phyloP scores from a whole-genome alignment of 2,888 invertebrate species.

The Yponomeuta evonymella region DNA sequence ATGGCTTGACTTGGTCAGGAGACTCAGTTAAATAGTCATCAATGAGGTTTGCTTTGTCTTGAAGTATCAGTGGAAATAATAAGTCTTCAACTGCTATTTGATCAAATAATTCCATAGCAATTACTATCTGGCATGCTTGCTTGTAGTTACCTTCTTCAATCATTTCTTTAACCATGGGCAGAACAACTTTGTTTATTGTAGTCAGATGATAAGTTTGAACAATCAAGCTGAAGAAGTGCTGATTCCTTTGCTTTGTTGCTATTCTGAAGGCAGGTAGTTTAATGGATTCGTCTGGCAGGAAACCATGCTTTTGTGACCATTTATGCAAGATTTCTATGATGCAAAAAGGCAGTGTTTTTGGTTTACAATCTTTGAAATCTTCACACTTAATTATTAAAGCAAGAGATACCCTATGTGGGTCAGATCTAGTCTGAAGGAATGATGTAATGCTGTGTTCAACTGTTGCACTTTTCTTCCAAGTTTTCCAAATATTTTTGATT shows the following conservation, averaged over 20 bases:
- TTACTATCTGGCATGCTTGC: conserved; percentile 84
- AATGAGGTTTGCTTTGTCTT: conserved; percentile 85
- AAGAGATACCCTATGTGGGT: conserved; percentile 78
- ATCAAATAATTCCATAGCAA: conserved; percentile 79
- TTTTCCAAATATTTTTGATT: conserved; percentile 58
- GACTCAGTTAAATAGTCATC: conserved; percentile 84
- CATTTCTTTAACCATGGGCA: conserved; percentile 77
- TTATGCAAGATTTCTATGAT: conserved; percentile 78
- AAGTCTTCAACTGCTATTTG: conserved; percentile 82
- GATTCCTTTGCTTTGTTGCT: conserved; percentile 80
- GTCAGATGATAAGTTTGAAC: conserved; percentile 79
- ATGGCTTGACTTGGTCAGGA: conserved; percentile 78
- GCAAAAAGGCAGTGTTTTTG: conserved; percentile 77
- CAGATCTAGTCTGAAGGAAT: conserved; percentile 66
- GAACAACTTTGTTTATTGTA: conserved; percentile 77
- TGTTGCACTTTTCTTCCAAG: conserved; percentile 74
- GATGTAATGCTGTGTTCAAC: conserved; percentile 64
- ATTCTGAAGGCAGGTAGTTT: conserved; percentile 85
- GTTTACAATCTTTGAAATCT: conserved; percentile 79
- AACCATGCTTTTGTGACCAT: conserved; percentile 56
- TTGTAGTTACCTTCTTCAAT: conserved; percentile 76
- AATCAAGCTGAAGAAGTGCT: conserved; percentile 78
- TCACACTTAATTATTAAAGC: conserved; percentile 77
- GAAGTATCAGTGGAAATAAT: conserved; percentile 85
- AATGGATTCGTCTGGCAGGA: conserved; percentile 64